Base-by-base conservation (phyloP, 2,888 invertebrate genomes). In the Morpho achilles region DNA sequence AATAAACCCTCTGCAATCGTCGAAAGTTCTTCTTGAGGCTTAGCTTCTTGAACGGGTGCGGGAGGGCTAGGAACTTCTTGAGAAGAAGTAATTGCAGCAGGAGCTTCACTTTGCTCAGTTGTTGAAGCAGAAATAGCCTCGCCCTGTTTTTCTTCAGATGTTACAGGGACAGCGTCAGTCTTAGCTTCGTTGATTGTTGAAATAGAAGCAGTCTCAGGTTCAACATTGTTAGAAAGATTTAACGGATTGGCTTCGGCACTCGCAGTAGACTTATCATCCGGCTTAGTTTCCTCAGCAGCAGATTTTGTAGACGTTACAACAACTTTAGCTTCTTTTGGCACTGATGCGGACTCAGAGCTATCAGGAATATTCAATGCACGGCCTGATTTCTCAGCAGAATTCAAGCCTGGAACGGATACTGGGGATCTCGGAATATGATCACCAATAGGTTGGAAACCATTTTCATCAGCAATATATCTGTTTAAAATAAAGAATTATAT, bases 401-500 rank as follows among this genome's bases (percentile, higher is more conserved):
- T 67, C 8, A 63, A 60, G 8, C 60, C 62, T 68, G 63, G 62
- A 41, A 47, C 42, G 7, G 59, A 61, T 55, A 66, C 71, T 60
- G 74, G 67, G 44, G 72, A 74, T 53, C 72, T 92, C 1, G 94
- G 94, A 60, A 94, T 80, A 72, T 94, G 94, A 67, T 92, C 93
- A 9, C 94, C 94, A 63, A 92, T 84, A 0, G 94, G 94, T 70
- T 92, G 93, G 80, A 94, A 94, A 39, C 94, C 94, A 72, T 95
- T 94, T 77, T 95, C 94, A 73, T 95, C 95, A 63, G 95, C 95
- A 55, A 93, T 91, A 69, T 94, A 95, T 61, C 93, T 93, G 70
- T 60, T 45, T 7, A 45, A 45, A 45, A 45, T 32, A 32, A 32
- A 32, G 32, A 32, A 5, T 5, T 32, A 32, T 32, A 32, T 32